A percentile compares a stretch with the other conserved stretches of the same genome.
phyloP scores from a whole-genome alignment of 2,113 vertebrate genomes.

The Limnothrissa miodon region DNA sequence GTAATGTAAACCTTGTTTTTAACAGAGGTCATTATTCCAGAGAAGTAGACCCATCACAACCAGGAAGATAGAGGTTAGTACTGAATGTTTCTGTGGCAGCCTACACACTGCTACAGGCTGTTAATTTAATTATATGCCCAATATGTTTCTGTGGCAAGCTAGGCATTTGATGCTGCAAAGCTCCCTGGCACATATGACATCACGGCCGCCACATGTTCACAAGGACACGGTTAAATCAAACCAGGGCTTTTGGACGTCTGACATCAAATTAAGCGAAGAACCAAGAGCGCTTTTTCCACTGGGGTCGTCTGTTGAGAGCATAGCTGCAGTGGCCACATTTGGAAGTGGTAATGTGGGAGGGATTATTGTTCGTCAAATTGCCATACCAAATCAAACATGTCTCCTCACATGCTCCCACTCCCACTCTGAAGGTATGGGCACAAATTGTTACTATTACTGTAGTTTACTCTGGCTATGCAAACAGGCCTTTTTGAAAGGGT shows the following conservation, averaged over 20 bases:
- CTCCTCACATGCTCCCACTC: constrained; percentile 39
- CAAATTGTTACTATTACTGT: constrained; percentile 29
- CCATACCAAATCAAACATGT: constrained; percentile 43
- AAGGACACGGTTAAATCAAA: not conserved
- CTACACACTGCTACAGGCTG: not conserved
- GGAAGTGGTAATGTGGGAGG: constrained; percentile 52
- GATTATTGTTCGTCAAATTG: constrained; percentile 39
- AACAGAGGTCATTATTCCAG: constrained; percentile 66
- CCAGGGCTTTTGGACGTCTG: not conserved
- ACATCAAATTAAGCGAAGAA: constrained; percentile 1
- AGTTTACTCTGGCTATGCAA: constrained; percentile 6
- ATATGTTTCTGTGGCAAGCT: not conserved
- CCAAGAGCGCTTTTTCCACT: constrained; percentile 15
- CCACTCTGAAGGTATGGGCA: not conserved
- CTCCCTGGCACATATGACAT: constrained; percentile 1
- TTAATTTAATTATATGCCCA: not conserved
- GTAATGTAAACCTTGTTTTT: constrained; percentile 10
- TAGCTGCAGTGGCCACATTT: constrained; percentile 38
- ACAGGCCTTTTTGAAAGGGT: not conserved
- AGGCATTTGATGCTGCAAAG: not conserved
- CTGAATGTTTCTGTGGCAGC: not conserved
- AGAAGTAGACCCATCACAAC: constrained; percentile 22
- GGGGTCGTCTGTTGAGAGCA: not conserved
- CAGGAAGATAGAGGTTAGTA: constrained; percentile 6
- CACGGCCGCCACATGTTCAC: not conserved